Conservation (phyloP, 1,140 invertebrate genomes). For the Brachionus calyciflorus region DNA sequence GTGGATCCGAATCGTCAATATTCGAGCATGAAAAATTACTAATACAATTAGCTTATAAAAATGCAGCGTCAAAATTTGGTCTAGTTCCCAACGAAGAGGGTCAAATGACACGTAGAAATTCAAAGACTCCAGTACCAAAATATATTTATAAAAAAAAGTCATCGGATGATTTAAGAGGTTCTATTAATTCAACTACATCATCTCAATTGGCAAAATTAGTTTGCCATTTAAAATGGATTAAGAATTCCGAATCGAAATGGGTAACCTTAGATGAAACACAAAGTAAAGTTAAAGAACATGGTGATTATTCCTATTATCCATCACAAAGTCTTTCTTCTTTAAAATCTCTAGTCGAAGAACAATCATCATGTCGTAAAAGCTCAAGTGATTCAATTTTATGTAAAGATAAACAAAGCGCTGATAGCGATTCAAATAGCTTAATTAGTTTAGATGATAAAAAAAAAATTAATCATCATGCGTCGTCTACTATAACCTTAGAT, state of each 20-base stretch:
- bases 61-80: neutral
- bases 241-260: conserved; percentile 12
- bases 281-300: neutral
- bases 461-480: too few relatives aligned
- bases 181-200: neutral
- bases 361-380: neutral
- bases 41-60: neutral
- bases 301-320: neutral
- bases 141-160: neutral
- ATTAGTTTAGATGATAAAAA: conserved; percentile 17
- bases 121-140: neutral
- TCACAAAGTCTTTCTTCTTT: neutral
- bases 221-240: conserved; percentile 20
- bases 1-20: too few relatives aligned
- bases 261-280: neutral
- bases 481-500: too few relatives aligned
- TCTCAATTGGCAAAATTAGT: neutral
- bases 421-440: neutral
- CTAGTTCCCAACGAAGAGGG: neutral
- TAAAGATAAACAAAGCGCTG: neutral
- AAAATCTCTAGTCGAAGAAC: neutral
- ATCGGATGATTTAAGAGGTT: neutral
- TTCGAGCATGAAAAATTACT: conserved; percentile 5
- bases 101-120: too few relatives aligned
- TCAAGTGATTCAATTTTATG: neutral